Base-by-base conservation (phyloP, 2,888 invertebrate genomes). In the Chelonus formosanus region DNA sequence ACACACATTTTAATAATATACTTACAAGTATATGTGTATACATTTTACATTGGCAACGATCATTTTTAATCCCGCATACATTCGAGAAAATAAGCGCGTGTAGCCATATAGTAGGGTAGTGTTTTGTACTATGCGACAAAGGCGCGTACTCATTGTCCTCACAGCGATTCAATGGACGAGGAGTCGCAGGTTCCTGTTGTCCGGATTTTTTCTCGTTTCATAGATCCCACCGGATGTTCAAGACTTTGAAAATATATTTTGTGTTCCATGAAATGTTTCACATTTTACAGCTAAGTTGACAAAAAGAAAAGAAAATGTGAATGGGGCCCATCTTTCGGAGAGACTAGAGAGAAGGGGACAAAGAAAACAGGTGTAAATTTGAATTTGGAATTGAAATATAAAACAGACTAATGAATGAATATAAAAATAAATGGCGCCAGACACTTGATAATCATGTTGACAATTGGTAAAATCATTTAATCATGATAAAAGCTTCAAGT, bases 401-500 rank as follows among this genome's bases (percentile, higher is more conserved):
- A 52, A 52, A 32, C 20, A 20, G 2, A 48, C 6, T 48, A 6
- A 20, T 48, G 5, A 20, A n/a, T 48, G 4, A 7, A n/a, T 45
- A 45, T 45, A 7, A 4, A 45, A n/a, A 45, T 45, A 45, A n/a
- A 45, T 45, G n/a, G n/a, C 45, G 5, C n/a, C n/a, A 45, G n/a
- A 45, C 5, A 45, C 45, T 45, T n/a, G n/a, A 5, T 48, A 48
- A 20, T 20, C 10, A 48, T 48, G 31, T 71, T 72, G 73, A 73
- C 66, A 75, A 76, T 75, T 73, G 75, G 72, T 73, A 76, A 75
- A 79, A 80, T 80, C 79, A 80, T 81, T 82, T 82, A 82, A 83
- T 83, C 81, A 83, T 76, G 80, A 82, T 83, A 81, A 83, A 83
- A 83, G 82, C 82, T 81, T 73, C 61, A 52, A 10, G 60, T 60